phyloP scores from a whole-genome alignment of 2,797 vertebrate species.

The Syncerus caffer region DNA sequence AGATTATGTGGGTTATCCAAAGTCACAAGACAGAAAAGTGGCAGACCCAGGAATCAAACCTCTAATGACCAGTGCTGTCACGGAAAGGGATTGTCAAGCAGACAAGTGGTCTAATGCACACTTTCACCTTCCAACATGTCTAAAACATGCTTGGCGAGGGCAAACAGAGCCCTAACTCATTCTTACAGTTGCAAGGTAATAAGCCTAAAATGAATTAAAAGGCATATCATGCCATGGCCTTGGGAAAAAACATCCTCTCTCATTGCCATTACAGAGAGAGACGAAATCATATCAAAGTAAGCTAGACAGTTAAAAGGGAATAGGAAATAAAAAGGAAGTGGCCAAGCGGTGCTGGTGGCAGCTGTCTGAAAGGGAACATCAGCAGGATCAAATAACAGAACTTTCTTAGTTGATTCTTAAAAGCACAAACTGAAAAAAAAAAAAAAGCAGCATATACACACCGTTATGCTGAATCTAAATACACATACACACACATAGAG shows the following conservation, averaged over 20 bases:
- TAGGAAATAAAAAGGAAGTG: constrained; percentile 87
- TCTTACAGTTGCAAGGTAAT: constrained; percentile 76
- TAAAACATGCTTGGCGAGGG: constrained; percentile 47
- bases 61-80: neutral
- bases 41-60: constrained; percentile 39
- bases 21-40: constrained; percentile 40
- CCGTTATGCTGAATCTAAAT: constrained; percentile 50
- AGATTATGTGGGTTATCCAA: constrained; percentile 32
- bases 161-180: constrained; percentile 69
- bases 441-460: constrained; percentile 22
- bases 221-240: constrained; percentile 79
- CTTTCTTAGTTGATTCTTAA: constrained; percentile 83
- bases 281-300: constrained; percentile 86
- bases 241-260: constrained; percentile 82
- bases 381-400: constrained; percentile 84
- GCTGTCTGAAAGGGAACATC: constrained; percentile 83
- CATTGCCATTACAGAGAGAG: constrained; percentile 84
- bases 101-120: constrained; percentile 27
- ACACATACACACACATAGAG: neutral
- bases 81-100: neutral
- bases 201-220: constrained; percentile 83
- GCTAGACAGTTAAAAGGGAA: constrained; percentile 87
- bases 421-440: constrained; percentile 79
- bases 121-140: constrained; percentile 51
- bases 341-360: constrained; percentile 85